phyloP scores from a whole-genome alignment of 2,113 vertebrate genomes.

The Phyllopteryx taeniolatus region DNA sequence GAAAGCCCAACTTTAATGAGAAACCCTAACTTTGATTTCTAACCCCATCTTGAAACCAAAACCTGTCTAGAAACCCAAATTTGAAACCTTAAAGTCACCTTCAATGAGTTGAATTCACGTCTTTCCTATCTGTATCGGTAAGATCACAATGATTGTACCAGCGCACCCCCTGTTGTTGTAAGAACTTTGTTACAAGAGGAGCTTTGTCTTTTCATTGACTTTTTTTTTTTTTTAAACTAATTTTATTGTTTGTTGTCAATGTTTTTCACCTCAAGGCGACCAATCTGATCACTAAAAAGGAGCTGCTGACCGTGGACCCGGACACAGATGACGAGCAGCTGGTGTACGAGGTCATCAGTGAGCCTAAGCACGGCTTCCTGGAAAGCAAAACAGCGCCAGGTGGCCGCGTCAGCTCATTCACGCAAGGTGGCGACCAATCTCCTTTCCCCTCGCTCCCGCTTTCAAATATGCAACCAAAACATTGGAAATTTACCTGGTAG shows the following conservation, averaged over 20 bases:
- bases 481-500: too few relatives aligned
- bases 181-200: background rate
- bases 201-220: too few relatives aligned
- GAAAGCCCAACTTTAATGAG: too few relatives aligned
- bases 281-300: conserved; percentile 93
- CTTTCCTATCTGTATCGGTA: background rate
- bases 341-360: conserved; percentile 81
- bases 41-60: too few relatives aligned
- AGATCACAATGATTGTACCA: background rate
- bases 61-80: too few relatives aligned
- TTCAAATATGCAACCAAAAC: too few relatives aligned
- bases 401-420: conserved; percentile 73
- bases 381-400: conserved; percentile 87
- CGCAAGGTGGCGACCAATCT: conserved; percentile 78
- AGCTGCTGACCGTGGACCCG: conserved; percentile 87
- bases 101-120: background rate
- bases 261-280: conserved; percentile 74
- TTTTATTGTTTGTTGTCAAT: background rate
- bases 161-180: conserved; percentile 31
- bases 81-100: background rate
- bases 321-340: conserved; percentile 89
- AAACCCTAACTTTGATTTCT: too few relatives aligned
- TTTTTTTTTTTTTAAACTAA: background rate
- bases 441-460: too few relatives aligned
- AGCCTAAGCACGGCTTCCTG: conserved; percentile 82